Evolutionary conservation across 2,888 invertebrate species (phyloP), one percentile per base, ranked within the genome.

Genomic region (Dolichomitus sp.): DNA sequence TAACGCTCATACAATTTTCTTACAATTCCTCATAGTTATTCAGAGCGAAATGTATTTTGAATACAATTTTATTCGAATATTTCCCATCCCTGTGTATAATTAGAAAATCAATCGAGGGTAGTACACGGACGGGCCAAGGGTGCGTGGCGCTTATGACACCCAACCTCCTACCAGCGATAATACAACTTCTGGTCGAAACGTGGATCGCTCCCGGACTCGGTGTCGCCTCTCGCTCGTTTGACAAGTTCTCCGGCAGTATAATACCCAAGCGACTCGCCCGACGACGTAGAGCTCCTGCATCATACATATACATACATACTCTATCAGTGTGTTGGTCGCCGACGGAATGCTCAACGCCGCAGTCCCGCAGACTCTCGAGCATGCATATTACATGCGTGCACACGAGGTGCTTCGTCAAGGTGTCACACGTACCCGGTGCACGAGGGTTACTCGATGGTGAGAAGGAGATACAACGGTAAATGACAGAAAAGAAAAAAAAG

Each of bases 371-470:
- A 76, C 48, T 75, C 63, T 70, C 63, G 59, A 75, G 81, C 84
- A 84, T 84, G 81, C 85, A 86, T 87, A 87, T 89, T 90, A 86
- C 86, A 86, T 87, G 85, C 80, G 83, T 78, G 74, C 72, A 83
- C 81, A 81, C 77, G 82, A 74, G 79, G 80, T 69, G 72, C 52
- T 59, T 50, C 70, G 65, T 70, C 57, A 66, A 81, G 76, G 76
- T 81, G 76, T 72, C 81, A 80, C 57, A 74, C 69, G 52, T 66
- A 57, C 45, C 57, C 57, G 65, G 65, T 19, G 42, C 33, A 63
- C 74, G 70, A 77, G 81, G 70, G 70, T 19, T 57, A 59, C 66
- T 68, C 65, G 72, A 68, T 50, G 40, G 72, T 54, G 66, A 72
- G 3, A 33, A 48, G 65, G 54, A 65, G 77, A 78, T 65, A 48